These are phyloP conservation scores for Pluvialis apricaria DNA, from an alignment of 2,113 vertebrate species.

Conservation along the genomic window DNA sequence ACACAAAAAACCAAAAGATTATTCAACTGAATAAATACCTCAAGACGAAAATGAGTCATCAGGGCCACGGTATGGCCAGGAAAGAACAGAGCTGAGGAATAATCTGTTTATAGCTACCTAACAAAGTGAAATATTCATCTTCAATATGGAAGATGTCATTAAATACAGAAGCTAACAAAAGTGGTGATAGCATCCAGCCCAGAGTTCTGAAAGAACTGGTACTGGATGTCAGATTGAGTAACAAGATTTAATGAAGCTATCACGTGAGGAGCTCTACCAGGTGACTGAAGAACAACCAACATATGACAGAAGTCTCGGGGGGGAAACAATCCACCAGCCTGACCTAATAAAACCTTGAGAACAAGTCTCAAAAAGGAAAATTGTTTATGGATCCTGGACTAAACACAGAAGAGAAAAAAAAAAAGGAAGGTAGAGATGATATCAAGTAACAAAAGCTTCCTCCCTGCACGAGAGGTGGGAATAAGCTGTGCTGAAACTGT, in stretches of 20 bases:
- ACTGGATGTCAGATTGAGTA: background rate
- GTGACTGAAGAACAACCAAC: background rate
- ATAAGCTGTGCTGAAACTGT: background rate
- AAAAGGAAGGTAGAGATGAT: background rate
- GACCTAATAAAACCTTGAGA: background rate
- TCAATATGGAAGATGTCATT: background rate
- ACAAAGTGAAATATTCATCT: background rate
- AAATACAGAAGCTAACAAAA: background rate
- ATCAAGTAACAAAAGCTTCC: background rate
- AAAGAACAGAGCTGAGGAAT: background rate
- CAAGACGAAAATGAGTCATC: background rate
- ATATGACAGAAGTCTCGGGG: background rate
- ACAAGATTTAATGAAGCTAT: background rate
- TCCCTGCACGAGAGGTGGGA: rapidly evolving
- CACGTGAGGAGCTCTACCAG: background rate
- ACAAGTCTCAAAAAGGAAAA: background rate
- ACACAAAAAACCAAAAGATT: background rate
- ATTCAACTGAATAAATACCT: background rate
- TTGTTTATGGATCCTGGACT: background rate
- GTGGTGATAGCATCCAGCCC: background rate
- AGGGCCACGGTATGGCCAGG: background rate
- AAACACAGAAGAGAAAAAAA: background rate
- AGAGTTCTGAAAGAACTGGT: background rate
- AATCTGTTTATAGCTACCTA: background rate
- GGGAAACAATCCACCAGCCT: background rate